Percentiles rank a stretch among this genome's conserved stretches.
phyloP scores from a whole-genome alignment of 2,113 vertebrate species.

The Todiramphus saurophagus region DNA sequence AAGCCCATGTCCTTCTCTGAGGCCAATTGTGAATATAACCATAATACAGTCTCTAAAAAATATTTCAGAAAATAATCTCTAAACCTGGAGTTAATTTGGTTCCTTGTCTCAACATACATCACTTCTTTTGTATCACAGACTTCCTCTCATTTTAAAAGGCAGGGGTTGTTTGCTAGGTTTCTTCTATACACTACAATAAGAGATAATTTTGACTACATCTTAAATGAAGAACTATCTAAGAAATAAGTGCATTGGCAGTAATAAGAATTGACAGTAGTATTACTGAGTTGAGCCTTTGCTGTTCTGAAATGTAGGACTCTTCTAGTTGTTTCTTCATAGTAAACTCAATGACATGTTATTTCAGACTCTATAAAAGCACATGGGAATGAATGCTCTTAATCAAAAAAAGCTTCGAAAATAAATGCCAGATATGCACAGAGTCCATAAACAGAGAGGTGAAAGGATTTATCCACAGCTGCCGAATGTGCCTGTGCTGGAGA shows the following conservation, averaged over 20 bases:
- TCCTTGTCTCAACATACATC: background rate
- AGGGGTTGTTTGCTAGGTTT: background rate
- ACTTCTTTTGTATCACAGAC: background rate
- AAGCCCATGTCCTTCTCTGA: conserved; percentile 39
- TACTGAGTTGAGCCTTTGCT: background rate
- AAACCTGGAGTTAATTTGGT: background rate
- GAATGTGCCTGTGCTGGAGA: background rate
- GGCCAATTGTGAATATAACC: conserved; percentile 37
- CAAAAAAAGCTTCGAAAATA: background rate
- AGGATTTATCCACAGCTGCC: background rate
- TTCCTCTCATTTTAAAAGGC: background rate
- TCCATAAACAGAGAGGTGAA: background rate
- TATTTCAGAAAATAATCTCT: conserved; percentile 46
- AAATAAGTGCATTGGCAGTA: background rate
- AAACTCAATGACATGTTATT: background rate
- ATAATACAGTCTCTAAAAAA: background rate
- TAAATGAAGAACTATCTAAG: background rate
- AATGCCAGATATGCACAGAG: background rate
- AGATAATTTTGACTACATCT: background rate
- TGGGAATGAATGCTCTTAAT: background rate
- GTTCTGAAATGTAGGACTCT: background rate
- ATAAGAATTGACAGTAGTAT: background rate
- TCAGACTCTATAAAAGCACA: background rate
- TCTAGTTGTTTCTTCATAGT: background rate
- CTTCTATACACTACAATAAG: background rate